phyloP scores from a whole-genome alignment of 2,888 invertebrate genomes.

The Odontomyia ornata region DNA sequence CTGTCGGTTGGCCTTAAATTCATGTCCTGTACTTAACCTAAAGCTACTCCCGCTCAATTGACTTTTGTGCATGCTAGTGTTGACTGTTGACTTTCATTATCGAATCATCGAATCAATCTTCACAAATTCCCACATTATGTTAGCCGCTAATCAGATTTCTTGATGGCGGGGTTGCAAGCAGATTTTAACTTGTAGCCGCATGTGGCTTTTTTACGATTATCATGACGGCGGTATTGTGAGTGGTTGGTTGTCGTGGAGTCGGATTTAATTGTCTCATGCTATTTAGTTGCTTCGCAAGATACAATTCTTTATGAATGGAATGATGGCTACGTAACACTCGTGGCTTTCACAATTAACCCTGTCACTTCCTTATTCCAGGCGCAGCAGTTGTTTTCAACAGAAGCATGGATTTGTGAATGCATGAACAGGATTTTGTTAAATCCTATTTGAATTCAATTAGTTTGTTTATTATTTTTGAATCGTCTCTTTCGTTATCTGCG shows the following conservation, averaged over 20 bases:
- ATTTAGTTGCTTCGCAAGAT: background rate
- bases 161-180: background rate
- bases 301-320: too few species aligned
- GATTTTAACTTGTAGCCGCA: background rate
- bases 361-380: too few species aligned
- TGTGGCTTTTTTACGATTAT: conserved; percentile 1
- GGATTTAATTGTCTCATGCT: background rate
- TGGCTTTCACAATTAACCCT: too few species aligned
- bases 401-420: too few species aligned
- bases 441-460: too few species aligned
- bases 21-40: too few species aligned
- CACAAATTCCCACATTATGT: background rate
- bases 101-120: conserved; percentile 7
- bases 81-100: background rate
- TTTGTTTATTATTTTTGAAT: too few species aligned
- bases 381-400: too few species aligned
- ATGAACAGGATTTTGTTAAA: too few species aligned
- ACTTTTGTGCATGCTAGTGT: background rate
- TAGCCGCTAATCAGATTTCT: conserved; percentile 5
- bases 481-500: too few species aligned
- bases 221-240: background rate
- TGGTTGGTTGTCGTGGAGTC: background rate
- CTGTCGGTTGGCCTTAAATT: too few species aligned
- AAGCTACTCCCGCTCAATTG: background rate
- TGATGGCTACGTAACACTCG: too few species aligned